Evolutionary conservation across 2,797 vertebrate genomes (phyloP).

Genomic region (Acipenser ruthenus): DNA sequence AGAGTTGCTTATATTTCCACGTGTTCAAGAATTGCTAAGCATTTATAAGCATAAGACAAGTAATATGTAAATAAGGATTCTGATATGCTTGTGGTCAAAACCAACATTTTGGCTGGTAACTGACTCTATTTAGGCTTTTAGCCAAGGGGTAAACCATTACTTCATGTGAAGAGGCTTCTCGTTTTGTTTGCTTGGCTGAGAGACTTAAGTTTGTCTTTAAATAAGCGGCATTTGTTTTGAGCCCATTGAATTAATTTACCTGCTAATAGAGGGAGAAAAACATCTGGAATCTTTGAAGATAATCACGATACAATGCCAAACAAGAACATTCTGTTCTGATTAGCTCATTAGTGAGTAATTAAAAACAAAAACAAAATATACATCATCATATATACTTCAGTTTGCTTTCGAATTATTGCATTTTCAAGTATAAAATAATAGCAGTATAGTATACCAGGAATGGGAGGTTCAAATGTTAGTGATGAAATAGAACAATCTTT

Average conservation of each 20-base stretch:
- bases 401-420: too few relatives aligned
- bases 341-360: conserved; percentile 11
- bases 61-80: too few relatives aligned
- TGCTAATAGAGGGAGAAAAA: conserved; percentile 7
- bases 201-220: conserved; percentile 52
- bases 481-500: too few relatives aligned
- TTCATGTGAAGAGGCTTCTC: conserved; percentile 47
- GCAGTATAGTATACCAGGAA: too few relatives aligned
- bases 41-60: too few relatives aligned
- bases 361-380: too few relatives aligned
- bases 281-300: conserved; percentile 13
- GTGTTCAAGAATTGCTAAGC: too few relatives aligned
- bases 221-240: conserved; percentile 45
- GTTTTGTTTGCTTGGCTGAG: conserved; percentile 43
- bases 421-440: too few relatives aligned
- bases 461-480: too few relatives aligned
- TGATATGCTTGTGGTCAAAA: too few relatives aligned
- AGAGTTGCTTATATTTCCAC: too few relatives aligned
- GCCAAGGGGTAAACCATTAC: conserved; percentile 42
- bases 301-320: not conserved
- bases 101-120: conserved; percentile 40
- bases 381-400: too few relatives aligned
- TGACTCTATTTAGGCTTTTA: conserved; percentile 59
- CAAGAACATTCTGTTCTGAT: conserved; percentile 1
- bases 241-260: conserved; percentile 33